These are phyloP conservation scores for Lucinisca nassula DNA, from an alignment of 2,888 invertebrate genomes.

Conservation along the genomic window DNA sequence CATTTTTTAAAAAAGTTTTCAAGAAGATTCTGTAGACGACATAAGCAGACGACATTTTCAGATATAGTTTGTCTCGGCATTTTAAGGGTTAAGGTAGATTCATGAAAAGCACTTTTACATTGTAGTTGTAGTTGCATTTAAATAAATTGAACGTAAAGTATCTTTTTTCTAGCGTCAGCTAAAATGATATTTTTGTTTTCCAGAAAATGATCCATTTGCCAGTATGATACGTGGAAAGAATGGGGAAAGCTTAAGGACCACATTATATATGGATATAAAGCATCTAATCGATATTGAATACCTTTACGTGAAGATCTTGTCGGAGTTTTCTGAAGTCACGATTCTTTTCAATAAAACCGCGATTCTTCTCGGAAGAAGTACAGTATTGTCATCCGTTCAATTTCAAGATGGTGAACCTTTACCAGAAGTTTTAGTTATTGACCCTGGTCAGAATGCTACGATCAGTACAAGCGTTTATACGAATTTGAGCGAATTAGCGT, in stretches of 20 bases:
- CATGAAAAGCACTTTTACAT: too few species aligned
- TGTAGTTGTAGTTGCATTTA: too few species aligned
- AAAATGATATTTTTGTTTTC: constrained; percentile 5
- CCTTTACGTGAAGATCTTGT: constrained; percentile 62
- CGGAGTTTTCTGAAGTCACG: constrained; percentile 66
- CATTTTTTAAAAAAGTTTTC: too few species aligned
- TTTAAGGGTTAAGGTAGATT: too few species aligned
- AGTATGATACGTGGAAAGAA: constrained; percentile 46
- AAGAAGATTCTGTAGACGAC: too few species aligned
- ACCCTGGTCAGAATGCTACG: constrained; percentile 38
- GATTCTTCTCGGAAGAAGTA: constrained; percentile 41
- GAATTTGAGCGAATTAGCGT: constrained; percentile 49
- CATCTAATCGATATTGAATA: constrained; percentile 54
- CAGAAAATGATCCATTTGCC: constrained; percentile 58
- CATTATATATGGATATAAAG: constrained; percentile 50
- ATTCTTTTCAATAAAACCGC: constrained; percentile 57
- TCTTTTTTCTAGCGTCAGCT: too few species aligned
- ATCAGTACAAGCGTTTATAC: constrained; percentile 54
- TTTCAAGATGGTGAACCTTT: constrained; percentile 55
- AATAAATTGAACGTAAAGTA: too few species aligned
- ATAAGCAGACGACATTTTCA: too few species aligned
- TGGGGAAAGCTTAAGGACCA: constrained; percentile 51
- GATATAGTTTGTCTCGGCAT: too few species aligned
- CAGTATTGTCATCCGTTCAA: constrained; percentile 50
- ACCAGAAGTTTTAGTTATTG: constrained; percentile 55